These are phyloP conservation scores for Nannobrachium achirus DNA, from an alignment of 2,113 vertebrate species.

Conservation along the genomic window DNA sequence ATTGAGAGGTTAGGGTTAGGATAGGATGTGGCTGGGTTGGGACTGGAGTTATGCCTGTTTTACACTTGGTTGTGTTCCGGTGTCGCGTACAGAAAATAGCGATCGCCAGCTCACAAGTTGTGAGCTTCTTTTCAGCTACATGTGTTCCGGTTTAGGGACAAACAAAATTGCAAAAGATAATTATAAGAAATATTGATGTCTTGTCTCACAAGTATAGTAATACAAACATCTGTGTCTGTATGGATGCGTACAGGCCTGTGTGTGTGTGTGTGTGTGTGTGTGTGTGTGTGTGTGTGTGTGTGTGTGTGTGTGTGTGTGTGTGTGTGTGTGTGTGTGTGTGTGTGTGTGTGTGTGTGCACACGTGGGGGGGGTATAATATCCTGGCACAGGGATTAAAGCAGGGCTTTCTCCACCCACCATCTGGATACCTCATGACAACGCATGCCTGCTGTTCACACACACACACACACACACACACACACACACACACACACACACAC, in stretches of 20 bases:
- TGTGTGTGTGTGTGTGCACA: not conserved
- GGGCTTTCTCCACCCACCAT: constrained; percentile 70
- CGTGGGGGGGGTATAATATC: constrained; percentile 53
- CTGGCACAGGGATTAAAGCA: constrained; percentile 70
- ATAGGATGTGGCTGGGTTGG: no score
- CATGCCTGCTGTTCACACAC: constrained; percentile 61
- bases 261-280: constrained; percentile 1
- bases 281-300: constrained; percentile 4
- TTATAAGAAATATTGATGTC: no score
- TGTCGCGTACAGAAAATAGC: no score
- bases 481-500: constrained; percentile 35
- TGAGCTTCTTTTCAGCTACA: no score
- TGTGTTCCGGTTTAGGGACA: no score
- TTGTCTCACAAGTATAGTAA: no score
- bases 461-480: constrained; percentile 24
- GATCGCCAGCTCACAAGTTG: no score
- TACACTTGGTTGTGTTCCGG: no score
- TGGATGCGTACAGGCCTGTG: not conserved
- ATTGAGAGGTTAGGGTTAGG: no score
- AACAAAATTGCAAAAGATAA: no score
- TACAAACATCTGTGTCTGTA: no score
- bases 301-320: constrained; percentile 9
- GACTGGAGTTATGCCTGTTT: no score
- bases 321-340: not conserved
- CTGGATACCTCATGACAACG: constrained; percentile 72